Percentiles rank a stretch among this genome's conserved stretches.
Evolutionary conservation across 2,113 vertebrate genomes (phyloP).

Genomic region (Podiceps cristatus): DNA sequence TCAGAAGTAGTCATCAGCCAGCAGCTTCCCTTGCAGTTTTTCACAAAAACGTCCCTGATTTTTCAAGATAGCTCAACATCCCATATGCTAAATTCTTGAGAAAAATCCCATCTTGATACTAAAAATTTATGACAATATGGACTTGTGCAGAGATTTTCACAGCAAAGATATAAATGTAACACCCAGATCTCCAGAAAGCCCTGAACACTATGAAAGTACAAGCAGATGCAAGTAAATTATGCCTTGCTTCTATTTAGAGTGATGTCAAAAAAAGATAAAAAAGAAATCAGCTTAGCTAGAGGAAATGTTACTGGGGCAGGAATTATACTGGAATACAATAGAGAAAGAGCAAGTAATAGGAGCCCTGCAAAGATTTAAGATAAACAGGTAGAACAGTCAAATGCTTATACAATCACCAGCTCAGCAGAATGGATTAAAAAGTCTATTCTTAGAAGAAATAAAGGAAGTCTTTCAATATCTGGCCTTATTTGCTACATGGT

Average conservation of each 20-base stretch:
- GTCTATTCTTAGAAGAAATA: not conserved
- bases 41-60: not conserved
- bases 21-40: constrained; percentile 23
- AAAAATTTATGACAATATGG: constrained; percentile 61
- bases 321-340: not conserved
- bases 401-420: not conserved
- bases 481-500: not conserved
- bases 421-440: constrained; percentile 16
- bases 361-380: not conserved
- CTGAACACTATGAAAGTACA: not conserved
- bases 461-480: not conserved
- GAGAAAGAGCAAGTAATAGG: not conserved
- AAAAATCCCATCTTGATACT: constrained; percentile 43
- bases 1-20: constrained; percentile 13
- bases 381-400: not conserved
- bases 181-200: constrained; percentile 30
- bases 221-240: constrained; percentile 23
- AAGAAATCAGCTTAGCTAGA: not conserved
- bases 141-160: constrained; percentile 3
- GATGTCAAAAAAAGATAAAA: not conserved
- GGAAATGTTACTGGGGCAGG: not conserved
- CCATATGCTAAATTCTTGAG: constrained; percentile 37
- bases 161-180: constrained; percentile 41
- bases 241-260: constrained; percentile 28
- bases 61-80: constrained; percentile 15